phyloP scores from a whole-genome alignment of 2,888 invertebrate genomes.

The Ischnura elegans region DNA sequence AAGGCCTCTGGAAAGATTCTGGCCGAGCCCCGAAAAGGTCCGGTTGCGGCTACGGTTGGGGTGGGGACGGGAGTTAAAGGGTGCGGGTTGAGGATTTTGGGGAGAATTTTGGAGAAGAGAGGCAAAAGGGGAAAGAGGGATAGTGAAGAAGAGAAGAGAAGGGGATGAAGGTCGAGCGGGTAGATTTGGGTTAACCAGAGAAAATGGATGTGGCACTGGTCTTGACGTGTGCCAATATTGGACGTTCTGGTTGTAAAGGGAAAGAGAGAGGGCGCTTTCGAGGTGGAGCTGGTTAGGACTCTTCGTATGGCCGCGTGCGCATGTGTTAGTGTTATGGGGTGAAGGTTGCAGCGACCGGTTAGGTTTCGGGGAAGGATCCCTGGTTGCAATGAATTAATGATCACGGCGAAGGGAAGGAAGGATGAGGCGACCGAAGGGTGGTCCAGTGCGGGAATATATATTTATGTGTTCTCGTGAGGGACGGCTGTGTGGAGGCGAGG shows the following conservation, averaged over 20 bases:
- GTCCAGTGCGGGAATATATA: constrained; percentile 11
- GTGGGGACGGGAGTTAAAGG: background rate
- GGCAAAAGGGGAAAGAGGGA: background rate
- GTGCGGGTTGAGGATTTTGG: background rate
- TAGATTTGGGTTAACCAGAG: constrained; percentile 67
- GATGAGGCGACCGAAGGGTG: background rate
- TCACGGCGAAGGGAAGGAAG: constrained; percentile 12
- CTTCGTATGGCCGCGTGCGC: background rate
- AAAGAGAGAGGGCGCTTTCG: no score
- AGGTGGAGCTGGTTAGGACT: background rate
- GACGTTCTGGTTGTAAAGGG: constrained; percentile 41
- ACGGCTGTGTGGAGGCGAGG: background rate
- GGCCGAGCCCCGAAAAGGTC: background rate
- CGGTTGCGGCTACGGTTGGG: background rate
- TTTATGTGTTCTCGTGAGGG: background rate
- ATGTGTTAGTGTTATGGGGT: background rate
- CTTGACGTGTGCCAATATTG: constrained; percentile 65
- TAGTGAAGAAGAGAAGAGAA: background rate
- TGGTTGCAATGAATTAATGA: constrained; percentile 64
- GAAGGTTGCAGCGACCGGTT: constrained; percentile 29
- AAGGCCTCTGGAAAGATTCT: background rate
- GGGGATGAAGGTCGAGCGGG: constrained; percentile 9
- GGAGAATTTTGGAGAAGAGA: background rate
- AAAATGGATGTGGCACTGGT: constrained; percentile 67
- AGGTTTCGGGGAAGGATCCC: constrained; percentile 50